These are phyloP conservation scores for Drosophila kokeensis DNA, from an alignment of 2,888 invertebrate genomes.

Conservation along the genomic window DNA sequence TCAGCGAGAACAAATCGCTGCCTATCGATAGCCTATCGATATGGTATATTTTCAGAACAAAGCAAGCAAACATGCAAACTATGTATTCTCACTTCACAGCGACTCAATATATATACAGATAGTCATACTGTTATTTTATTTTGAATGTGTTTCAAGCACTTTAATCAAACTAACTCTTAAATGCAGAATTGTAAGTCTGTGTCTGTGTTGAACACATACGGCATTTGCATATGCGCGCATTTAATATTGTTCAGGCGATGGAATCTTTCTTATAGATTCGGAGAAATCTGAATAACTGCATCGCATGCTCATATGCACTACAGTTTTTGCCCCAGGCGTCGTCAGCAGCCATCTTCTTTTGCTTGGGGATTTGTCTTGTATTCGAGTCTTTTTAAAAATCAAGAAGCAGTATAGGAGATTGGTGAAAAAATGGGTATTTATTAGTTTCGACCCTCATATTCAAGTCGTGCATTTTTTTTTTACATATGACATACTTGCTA, in stretches of 20 bases:
- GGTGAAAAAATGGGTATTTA: constrained; percentile 19
- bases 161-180: constrained; percentile 1
- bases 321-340: no score
- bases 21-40: background rate
- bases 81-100: background rate
- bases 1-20: background rate
- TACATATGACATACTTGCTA: constrained; percentile 4
- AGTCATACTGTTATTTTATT: background rate
- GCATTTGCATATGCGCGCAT: background rate
- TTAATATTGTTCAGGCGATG: background rate
- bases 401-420: background rate
- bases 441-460: constrained; percentile 6
- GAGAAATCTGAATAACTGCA: background rate
- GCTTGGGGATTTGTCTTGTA: background rate
- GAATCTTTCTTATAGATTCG: background rate
- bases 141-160: background rate
- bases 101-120: background rate
- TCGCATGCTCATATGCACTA: background rate
- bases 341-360: background rate
- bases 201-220: background rate
- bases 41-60: background rate
- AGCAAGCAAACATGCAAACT: background rate
- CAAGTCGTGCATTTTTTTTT: constrained; percentile 4
- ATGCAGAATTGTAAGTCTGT: background rate
- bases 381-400: background rate